These are phyloP conservation scores for Anguilla marmorata DNA, from an alignment of 2,797 vertebrate species.

Conservation along the genomic window DNA sequence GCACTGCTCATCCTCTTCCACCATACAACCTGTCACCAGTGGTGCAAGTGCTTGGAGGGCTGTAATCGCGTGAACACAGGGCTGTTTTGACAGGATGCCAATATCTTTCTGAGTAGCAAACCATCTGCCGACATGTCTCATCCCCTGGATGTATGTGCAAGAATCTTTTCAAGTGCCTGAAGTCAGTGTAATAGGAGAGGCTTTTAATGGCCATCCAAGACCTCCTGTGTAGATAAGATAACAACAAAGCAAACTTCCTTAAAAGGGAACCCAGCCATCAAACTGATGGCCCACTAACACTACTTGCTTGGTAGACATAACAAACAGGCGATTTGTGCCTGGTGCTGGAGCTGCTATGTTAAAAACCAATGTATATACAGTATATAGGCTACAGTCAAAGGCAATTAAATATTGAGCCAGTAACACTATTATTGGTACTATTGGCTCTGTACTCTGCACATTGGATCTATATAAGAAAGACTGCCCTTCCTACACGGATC, in stretches of 20 bases:
- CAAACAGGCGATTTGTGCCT: conserved; percentile 1
- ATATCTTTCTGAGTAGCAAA: conserved; percentile 11
- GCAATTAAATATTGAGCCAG: too few species aligned
- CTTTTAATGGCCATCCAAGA: conserved; percentile 40
- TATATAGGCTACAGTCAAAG: too few species aligned
- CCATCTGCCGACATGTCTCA: conserved; percentile 39
- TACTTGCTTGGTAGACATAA: background rate
- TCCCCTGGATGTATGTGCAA: conserved; percentile 15
- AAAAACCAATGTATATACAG: background rate
- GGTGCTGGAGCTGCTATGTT: conserved; percentile 9
- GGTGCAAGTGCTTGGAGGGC: background rate
- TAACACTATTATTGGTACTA: too few species aligned
- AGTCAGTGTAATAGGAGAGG: background rate
- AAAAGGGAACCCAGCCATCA: conserved; percentile 16
- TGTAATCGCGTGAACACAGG: conserved; percentile 5
- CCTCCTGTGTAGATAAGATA: conserved; percentile 38
- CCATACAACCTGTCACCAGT: background rate
- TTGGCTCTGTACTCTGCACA: too few species aligned
- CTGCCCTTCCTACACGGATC: too few species aligned
- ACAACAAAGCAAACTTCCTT: conserved; percentile 33
- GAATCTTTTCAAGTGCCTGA: conserved; percentile 30
- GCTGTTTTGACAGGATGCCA: conserved; percentile 39
- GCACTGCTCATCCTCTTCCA: background rate
- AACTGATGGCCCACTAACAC: background rate
- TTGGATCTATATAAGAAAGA: too few species aligned